Conservation (phyloP, 2,888 invertebrate genomes). For the Alcis repandata region DNA sequence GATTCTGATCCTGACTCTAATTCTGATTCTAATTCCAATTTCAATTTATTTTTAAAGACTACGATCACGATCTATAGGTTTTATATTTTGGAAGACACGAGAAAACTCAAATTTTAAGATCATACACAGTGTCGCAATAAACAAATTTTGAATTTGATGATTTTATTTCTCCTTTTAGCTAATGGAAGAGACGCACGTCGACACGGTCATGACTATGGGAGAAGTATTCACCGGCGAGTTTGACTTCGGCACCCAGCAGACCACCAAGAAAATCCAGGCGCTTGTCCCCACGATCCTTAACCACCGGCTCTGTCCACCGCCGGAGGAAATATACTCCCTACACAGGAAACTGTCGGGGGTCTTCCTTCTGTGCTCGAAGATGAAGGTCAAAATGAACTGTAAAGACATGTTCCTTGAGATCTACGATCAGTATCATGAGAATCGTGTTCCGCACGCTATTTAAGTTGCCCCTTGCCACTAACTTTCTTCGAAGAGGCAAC, state of each 20-base stretch:
- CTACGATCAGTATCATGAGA: constrained; percentile 88
- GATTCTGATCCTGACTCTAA: no score
- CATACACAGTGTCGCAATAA: no score
- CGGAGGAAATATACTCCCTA: constrained; percentile 99
- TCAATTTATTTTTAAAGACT: no score
- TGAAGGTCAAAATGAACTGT: constrained; percentile 93
- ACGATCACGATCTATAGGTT: no score
- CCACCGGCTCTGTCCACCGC: constrained; percentile 98
- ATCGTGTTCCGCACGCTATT: constrained; percentile 47
- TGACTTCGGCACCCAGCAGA: constrained; percentile 95
- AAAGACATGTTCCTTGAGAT: constrained; percentile 93
- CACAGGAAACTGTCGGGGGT: constrained; percentile 98
- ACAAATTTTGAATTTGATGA: no score
- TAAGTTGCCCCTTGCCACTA: no score
- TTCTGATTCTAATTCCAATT: no score
- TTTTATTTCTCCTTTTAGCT: no score
- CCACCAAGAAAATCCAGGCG: constrained; percentile 92
- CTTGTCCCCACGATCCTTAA: constrained; percentile 97
- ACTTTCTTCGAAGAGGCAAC: no score
- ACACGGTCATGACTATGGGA: constrained; percentile 98
- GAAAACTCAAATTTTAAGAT: no score
- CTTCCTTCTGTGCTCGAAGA: constrained; percentile 95
- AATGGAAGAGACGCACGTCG: constrained; percentile 98
- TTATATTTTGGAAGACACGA: no score
- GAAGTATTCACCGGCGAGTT: constrained; percentile 96